Base-by-base conservation (phyloP, 53 echinoderm and acorn worm genomes). In the Echinarachnius parma region DNA sequence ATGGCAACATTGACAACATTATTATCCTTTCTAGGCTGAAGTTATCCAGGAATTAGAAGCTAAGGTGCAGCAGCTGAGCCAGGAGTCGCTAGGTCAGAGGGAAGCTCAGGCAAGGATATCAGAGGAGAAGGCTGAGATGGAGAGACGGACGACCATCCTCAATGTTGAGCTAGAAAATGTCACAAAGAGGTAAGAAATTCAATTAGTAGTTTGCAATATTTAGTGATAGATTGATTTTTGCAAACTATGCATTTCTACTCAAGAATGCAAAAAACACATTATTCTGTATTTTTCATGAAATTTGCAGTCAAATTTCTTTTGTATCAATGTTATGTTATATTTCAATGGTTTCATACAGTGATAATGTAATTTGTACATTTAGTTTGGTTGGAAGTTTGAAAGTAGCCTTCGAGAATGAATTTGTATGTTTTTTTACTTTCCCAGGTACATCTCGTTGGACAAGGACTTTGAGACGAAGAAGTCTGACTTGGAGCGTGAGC, bases 41-140 rank as follows among this genome's bases (percentile, higher is more conserved):
- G 93, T 93, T 1, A 93, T 93, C 69, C 77, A 75, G 31, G 87
- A 89, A 26, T 61, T 93, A 18, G 93, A 93, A 47, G 67, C 61
- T 2, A 79, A 86, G 21, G 72, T 93, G 16, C 81, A 86, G 11
- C 86, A 89, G 42, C 66, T 93, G 9, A 86, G 60, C 18, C 61
- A 81, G 34, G 93, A 93, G 34, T 64, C 84, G 23, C 81, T 86
- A 44, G 78, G 62, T 33, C 86, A 89, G 44, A 65, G 37, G 18
- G 46, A 48, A 19, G 53, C 52, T 24, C 83, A 89, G 61, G 28
- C 48, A 13, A 76, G 80, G 30, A 66, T 86, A 13, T 54, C 32
- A 21, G 86, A 86, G 48, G 89, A 89, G 36, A 93, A 89, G 46
- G 60, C 62, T 9, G 84, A 89, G 8, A 1, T 81, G 22, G 84